Base-by-base conservation (phyloP, 1,140 invertebrate species). In the Drosophila kurseongensis region DNA sequence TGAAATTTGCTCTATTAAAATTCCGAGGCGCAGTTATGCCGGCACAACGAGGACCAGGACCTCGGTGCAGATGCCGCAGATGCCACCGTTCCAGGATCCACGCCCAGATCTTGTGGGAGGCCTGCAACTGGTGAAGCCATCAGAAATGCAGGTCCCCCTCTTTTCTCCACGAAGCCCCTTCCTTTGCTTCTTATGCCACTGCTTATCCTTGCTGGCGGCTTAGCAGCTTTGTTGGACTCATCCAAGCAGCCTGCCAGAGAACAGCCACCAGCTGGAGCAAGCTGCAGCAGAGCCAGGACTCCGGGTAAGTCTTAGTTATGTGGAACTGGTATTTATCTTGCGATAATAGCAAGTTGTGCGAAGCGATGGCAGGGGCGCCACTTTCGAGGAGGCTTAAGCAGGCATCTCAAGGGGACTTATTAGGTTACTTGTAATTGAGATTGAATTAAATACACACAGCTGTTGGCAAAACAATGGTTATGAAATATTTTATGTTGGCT, bases 1-100 rank as follows among this genome's bases (percentile, higher is more conserved):
- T 36, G 44, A 90, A 89, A 89, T 89, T 89, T 78, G 85, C 84
- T 89, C 85, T 89, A 89, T 89, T 89, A 89, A 89, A 89, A 89
- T 89, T 84, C 84, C 85, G 63, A 54, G 78, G 50, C 77, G 66
- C 59, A 72, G 69, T 69, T 76, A 67, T 81, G 73, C 77, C 47
- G 45, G 45, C 42, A 7, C 42, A 44, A 12, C 42, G 42, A 45
- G 42, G 42, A 10, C 27, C 62, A 48, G 61, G 48, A 10, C 62
- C 27, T 40, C 29, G 38, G n/a, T 41, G 68, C 42, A 71, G 61
- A 67, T 83, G 81, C 77, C 67, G 59, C 71, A 54, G 60, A 77
- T 88, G 84, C 84, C 84, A 56, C 60, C 63, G 14, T 18, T 16
- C 14, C 35, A 32, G 60, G 27, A 32, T 45, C 10, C 45, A 42